Evolutionary conservation across 2,888 invertebrate genomes (phyloP).

Genomic region (Netelia inedita): DNA sequence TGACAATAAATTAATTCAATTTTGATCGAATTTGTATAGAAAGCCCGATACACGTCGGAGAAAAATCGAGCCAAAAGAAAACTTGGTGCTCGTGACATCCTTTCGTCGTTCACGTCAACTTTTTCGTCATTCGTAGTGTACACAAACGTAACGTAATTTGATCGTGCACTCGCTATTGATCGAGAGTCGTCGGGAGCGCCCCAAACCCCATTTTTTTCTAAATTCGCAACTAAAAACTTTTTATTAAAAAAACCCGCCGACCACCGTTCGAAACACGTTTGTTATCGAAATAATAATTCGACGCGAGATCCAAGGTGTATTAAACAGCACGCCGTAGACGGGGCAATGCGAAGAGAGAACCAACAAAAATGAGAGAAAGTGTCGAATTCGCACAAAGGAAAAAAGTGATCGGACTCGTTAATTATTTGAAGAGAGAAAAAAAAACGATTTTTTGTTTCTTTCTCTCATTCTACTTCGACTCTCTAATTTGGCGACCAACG

Average conservation of each 20-base stretch:
- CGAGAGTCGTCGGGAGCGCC: not conserved
- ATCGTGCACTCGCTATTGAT: conserved; percentile 7
- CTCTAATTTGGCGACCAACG: conserved; percentile 31
- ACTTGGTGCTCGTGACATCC: not conserved
- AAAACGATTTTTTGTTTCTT: conserved; percentile 16
- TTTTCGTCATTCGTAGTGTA: not conserved
- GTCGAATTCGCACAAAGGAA: conserved; percentile 27
- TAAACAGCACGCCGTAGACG: not conserved
- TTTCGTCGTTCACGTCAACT: not conserved
- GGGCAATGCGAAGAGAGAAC: not conserved
- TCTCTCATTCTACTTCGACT: not conserved
- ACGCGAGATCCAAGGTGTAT: no score
- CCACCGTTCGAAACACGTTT: no score
- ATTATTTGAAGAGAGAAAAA: conserved; percentile 20
- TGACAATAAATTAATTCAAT: not conserved
- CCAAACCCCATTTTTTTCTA: not conserved
- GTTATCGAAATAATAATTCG: no score
- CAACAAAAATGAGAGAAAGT: not conserved
- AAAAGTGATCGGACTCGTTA: conserved; percentile 25
- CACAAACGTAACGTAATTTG: not conserved
- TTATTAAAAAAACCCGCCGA: not conserved
- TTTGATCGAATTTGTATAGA: not conserved
- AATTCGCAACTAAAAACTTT: not conserved
- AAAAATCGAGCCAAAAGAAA: not conserved
- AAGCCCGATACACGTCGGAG: not conserved